Base-by-base conservation (phyloP, 2,797 vertebrate genomes). In the Enteromius radiatus region DNA sequence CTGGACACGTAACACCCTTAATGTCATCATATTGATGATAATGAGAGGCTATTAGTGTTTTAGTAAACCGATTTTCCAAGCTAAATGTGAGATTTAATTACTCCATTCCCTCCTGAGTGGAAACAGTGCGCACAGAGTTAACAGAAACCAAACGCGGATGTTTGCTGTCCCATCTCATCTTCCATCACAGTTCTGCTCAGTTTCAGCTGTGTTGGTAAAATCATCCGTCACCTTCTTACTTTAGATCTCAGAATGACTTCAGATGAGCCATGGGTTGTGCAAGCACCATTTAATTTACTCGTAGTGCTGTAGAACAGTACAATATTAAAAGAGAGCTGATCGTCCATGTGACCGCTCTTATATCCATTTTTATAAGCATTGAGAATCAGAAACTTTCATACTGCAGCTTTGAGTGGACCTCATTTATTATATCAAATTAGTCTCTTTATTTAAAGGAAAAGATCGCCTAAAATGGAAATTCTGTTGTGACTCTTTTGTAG, bases 21-120 rank as follows among this genome's bases (percentile, higher is more conserved):
- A 33, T 88, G 93, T 96, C 95, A 96, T 96, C 96, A 96, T 95
- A 96, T 96, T 96, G 96, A 96, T 96, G 95, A 94, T 94, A 63
- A 89, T 85, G 85, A 89, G 83, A 87, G 85, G 88, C 87, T 84
- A 83, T 73, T 78, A 49, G 49, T 61, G 21, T 79, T 76, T 67
- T 41, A 68, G 38, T 75, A 36, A 81, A 69, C 9, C 1, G 6
- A 76, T 45, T 52, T 81, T 28, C 6, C 43, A 12, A 68, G 54
- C 23, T 28, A 33, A 45, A 47, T 5, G 21, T 56, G 17, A 31
- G 47, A 38, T 26, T 56, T 19, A 64, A 76, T 67, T 28, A 64
- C 56, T 81, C 19, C 28, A 41, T 74, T 3, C 61, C 28, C 54
- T 45, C 5, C 56, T 14, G 26, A 80, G 49, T 61, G 54, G 19